phyloP scores from a whole-genome alignment of 1,140 invertebrate genomes.

The Panulirus ornatus region DNA sequence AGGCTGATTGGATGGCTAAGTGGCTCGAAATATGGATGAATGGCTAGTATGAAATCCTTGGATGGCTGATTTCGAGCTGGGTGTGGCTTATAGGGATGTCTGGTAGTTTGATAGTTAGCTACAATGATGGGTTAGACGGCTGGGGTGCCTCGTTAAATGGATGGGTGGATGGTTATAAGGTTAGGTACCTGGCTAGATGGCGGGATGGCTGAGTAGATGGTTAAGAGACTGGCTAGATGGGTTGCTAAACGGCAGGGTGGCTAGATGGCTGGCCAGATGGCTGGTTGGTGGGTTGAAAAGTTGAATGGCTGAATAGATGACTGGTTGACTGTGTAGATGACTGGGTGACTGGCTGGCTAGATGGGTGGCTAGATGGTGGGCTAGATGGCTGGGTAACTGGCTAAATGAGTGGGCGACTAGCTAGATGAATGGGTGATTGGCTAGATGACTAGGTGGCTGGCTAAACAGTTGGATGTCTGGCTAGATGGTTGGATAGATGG shows the following conservation, averaged over 20 bases:
- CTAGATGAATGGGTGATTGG: not conserved
- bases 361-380: not conserved
- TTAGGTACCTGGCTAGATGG: not conserved
- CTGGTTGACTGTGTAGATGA: not conserved
- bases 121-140: not conserved
- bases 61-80: not conserved
- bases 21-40: not conserved
- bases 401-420: not conserved
- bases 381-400: not conserved
- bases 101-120: not conserved
- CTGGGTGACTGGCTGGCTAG: not conserved
- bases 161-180: not conserved
- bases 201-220: not conserved
- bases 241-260: not conserved
- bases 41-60: too few species aligned
- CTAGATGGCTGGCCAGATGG: conserved; percentile 15
- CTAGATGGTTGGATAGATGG: not conserved
- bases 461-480: not conserved
- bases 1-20: conserved; percentile 1
- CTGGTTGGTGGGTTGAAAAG: not conserved
- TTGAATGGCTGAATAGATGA: not conserved
- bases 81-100: not conserved
- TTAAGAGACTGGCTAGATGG: not conserved
- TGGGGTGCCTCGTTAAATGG: conserved; percentile 1
- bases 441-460: not conserved